Evolutionary conservation across 2,113 vertebrate genomes (phyloP).

Genomic region (Fulica atra): DNA sequence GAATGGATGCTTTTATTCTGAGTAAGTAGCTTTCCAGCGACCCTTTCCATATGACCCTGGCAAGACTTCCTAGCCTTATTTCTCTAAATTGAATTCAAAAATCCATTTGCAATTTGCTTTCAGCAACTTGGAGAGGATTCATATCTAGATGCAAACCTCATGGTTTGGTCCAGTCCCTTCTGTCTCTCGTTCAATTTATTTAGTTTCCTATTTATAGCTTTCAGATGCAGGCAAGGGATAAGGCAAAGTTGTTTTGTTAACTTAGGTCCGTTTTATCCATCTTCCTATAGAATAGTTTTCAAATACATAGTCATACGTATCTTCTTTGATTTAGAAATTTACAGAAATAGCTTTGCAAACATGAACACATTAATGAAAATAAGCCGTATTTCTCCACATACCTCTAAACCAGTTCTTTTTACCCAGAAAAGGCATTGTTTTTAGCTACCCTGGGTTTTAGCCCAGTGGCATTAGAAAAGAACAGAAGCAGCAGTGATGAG

Average conservation of each 20-base stretch:
- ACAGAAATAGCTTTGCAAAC: background rate
- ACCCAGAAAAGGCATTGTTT: background rate
- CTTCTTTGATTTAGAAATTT: background rate
- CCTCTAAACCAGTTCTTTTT: background rate
- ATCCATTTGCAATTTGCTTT: background rate
- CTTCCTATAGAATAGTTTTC: background rate
- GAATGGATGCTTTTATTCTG: background rate
- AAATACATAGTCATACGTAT: background rate
- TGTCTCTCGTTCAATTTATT: background rate
- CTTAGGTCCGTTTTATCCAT: background rate
- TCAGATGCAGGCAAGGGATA: conserved; percentile 4
- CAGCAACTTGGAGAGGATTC: background rate
- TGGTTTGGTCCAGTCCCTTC: background rate
- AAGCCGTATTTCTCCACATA: background rate
- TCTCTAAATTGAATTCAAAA: background rate
- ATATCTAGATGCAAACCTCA: conserved; percentile 36
- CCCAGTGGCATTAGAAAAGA: background rate
- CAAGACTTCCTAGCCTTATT: background rate
- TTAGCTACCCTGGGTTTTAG: background rate
- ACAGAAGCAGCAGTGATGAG: background rate
- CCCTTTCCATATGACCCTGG: background rate
- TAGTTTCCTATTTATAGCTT: conserved; percentile 2
- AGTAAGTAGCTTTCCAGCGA: background rate
- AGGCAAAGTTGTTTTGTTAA: background rate
- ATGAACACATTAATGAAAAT: background rate